Conservation (phyloP, 2,797 vertebrate genomes). For the Dicrostonyx torquatus region DNA sequence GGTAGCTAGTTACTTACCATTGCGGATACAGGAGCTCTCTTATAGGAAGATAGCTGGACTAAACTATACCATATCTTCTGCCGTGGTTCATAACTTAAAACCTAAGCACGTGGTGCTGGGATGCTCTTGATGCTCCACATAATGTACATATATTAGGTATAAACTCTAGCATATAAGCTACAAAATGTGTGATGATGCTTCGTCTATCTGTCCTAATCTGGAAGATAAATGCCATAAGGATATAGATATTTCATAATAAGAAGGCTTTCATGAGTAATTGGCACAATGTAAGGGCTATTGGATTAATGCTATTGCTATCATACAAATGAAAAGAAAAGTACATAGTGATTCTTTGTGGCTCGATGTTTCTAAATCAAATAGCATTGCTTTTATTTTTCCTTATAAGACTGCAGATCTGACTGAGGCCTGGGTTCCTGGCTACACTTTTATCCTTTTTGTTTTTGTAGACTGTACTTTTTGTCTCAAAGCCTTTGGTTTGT, state of each 20-base stretch:
- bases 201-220: not conserved
- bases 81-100: not conserved
- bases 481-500: conserved; percentile 32
- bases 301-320: not conserved
- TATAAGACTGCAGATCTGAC: not conserved
- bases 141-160: not conserved
- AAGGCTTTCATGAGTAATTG: not conserved
- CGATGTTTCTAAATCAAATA: conserved; percentile 28
- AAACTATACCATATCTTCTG: not conserved
- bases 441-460: not conserved
- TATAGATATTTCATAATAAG: not conserved
- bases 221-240: not conserved
- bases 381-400: not conserved
- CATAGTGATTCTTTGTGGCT: not conserved
- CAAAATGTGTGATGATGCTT: not conserved
- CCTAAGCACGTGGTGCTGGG: not conserved
- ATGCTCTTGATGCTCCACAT: not conserved
- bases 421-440: not conserved
- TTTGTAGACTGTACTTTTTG: not conserved
- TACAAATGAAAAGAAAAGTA: not conserved
- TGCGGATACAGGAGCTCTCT: not conserved
- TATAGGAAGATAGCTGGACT: not conserved
- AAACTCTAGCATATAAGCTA: not conserved
- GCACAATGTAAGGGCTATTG: not conserved
- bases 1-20: not conserved